These are phyloP conservation scores for Cheirogaleus major DNA, from an alignment of 2,797 vertebrate species.

Conservation along the genomic window DNA sequence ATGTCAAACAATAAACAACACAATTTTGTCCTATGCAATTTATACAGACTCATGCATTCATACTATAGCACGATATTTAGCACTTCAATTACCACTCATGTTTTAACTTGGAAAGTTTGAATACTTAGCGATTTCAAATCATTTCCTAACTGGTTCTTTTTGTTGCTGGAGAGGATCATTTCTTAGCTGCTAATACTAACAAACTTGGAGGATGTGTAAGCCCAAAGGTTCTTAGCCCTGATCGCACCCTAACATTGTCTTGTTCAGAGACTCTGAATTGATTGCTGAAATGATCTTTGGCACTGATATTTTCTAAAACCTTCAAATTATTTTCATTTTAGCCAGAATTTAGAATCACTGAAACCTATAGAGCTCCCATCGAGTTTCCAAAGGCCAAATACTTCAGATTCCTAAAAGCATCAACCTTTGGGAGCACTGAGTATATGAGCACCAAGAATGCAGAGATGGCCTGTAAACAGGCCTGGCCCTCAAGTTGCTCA, in stretches of 20 bases:
- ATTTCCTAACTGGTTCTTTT: not conserved
- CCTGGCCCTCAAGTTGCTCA: not conserved
- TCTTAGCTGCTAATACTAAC: not conserved
- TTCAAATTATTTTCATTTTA: constrained; percentile 45
- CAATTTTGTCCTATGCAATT: not conserved
- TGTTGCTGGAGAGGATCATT: not conserved
- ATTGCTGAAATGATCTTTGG: not conserved
- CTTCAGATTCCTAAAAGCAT: not conserved
- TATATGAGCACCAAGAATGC: not conserved
- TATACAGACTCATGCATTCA: not conserved
- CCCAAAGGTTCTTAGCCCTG: not conserved
- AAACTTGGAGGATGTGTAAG: not conserved
- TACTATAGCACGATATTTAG: not conserved
- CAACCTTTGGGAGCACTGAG: not conserved
- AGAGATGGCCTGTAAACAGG: not conserved
- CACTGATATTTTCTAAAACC: not conserved
- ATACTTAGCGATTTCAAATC: constrained; percentile 23
- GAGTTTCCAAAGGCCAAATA: constrained; percentile 16
- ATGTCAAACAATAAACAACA: not conserved
- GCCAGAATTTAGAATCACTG: not conserved
- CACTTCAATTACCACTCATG: not conserved
- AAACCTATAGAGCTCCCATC: not conserved
- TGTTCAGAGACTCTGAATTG: not conserved
- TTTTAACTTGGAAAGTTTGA: constrained; percentile 41
- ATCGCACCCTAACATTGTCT: not conserved